Evolutionary conservation across 2,797 vertebrate genomes (phyloP).

Genomic region (Etheostoma nigrum): DNA sequence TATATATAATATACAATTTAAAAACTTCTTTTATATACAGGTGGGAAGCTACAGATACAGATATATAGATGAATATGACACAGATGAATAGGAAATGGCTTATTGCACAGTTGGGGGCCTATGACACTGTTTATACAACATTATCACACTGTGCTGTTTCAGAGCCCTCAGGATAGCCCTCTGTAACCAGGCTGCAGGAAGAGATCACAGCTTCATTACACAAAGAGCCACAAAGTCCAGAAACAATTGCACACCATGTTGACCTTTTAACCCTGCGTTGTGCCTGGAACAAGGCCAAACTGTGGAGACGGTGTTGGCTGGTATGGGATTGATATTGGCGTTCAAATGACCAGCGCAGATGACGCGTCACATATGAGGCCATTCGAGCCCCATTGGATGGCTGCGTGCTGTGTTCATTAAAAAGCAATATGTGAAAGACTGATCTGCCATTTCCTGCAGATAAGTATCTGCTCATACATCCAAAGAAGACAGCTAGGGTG

Average conservation of each 20-base stretch:
- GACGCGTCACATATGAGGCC: conserved; percentile 61
- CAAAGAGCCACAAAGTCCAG: conserved; percentile 48
- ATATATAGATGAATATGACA: no score
- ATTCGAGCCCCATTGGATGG: conserved; percentile 59
- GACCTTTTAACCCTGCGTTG: conserved; percentile 49
- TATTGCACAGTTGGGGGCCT: no score
- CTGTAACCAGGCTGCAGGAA: conserved; percentile 24
- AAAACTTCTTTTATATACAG: no score
- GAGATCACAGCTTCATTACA: conserved; percentile 53
- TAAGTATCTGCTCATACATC: conserved; percentile 70
- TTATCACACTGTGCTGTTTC: background rate
- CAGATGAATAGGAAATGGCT: no score
- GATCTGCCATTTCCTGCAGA: conserved; percentile 77
- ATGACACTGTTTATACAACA: background rate
- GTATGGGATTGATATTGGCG: conserved; percentile 47
- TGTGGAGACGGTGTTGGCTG: conserved; percentile 29
- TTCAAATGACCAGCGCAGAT: conserved; percentile 58
- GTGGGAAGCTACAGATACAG: no score
- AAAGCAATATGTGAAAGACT: conserved; percentile 77
- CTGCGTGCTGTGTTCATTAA: conserved; percentile 75
- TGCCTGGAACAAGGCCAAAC: conserved; percentile 39
- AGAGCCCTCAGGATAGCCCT: conserved; percentile 6
- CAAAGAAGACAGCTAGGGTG: conserved; percentile 55
- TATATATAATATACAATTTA: no score
- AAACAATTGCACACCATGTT: conserved; percentile 38